Conservation (phyloP, 37 sponge, comb jelly and placozoan genomes). For the Theonella swinhoei region DNA sequence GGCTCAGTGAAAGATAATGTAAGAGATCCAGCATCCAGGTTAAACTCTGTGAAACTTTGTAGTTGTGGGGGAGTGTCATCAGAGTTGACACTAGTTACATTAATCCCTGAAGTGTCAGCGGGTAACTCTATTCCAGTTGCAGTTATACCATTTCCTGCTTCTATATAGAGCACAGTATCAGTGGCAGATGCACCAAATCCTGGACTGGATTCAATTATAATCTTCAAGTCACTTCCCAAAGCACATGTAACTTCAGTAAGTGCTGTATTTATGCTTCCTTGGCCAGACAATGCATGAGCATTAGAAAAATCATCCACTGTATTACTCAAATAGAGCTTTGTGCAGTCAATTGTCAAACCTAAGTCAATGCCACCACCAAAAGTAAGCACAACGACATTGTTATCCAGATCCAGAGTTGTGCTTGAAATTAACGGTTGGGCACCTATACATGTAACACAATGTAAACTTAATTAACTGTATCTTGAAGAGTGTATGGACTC, state of each 20-base stretch:
- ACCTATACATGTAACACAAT: no score
- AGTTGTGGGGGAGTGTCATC: conserved; percentile 48
- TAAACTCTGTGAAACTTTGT: conserved; percentile 64
- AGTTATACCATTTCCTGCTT: conserved; percentile 34
- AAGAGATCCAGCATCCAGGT: conserved; percentile 64
- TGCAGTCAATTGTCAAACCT: conserved; percentile 19
- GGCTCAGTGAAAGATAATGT: conserved; percentile 78
- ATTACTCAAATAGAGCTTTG: conserved; percentile 10
- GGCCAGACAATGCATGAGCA: background rate
- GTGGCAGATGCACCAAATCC: conserved; percentile 28
- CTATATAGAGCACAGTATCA: conserved; percentile 38
- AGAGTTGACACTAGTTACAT: background rate
- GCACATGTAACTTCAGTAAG: conserved; percentile 25
- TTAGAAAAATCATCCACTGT: background rate
- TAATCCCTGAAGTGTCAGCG: background rate
- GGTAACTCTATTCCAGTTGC: background rate
- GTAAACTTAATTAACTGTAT: no score
- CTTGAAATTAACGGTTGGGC: conserved; percentile 39
- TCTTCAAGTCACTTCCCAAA: conserved; percentile 23
- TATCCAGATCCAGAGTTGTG: conserved; percentile 57
- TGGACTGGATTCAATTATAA: conserved; percentile 35
- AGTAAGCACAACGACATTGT: conserved; percentile 55
- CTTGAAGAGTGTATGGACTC: no score
- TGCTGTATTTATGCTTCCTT: background rate
- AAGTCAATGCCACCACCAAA: conserved; percentile 12